phyloP scores from a whole-genome alignment of 1,140 invertebrate genomes.

The Zelostemma sp. region DNA sequence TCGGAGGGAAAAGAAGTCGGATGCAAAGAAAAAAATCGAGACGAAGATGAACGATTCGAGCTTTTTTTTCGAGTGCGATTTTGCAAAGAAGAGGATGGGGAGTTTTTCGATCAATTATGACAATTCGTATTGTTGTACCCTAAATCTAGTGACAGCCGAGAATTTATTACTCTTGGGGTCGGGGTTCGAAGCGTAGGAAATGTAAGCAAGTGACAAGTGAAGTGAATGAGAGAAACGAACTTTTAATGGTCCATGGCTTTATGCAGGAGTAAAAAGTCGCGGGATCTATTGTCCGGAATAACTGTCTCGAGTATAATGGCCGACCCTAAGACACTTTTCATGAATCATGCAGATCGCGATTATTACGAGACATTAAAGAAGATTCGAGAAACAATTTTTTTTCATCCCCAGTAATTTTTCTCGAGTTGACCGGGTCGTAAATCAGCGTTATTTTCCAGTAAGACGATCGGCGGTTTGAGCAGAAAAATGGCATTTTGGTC shows the following conservation, averaged over 20 bases:
- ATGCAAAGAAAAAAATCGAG: not conserved
- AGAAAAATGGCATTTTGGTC: too few relatives aligned
- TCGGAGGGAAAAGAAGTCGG: not conserved
- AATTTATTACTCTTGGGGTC: conserved; percentile 8
- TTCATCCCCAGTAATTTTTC: too few relatives aligned
- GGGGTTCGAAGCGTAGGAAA: conserved; percentile 6
- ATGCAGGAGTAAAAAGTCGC: conserved; percentile 1
- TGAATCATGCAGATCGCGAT: not conserved
- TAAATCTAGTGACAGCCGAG: not conserved
- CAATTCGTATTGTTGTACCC: not conserved
- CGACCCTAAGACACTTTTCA: not conserved
- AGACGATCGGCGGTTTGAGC: too few relatives aligned
- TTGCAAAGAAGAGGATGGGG: not conserved
- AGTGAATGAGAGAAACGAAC: conserved; percentile 7
- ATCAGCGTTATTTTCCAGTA: too few relatives aligned
- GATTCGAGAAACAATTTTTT: too few relatives aligned
- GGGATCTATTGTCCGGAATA: conserved; percentile 10
- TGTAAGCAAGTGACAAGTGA: conserved; percentile 7
- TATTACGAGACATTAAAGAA: too few relatives aligned
- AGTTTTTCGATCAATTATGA: not conserved
- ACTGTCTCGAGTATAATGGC: not conserved
- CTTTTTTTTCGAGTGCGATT: not conserved
- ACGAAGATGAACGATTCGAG: not conserved
- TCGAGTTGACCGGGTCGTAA: too few relatives aligned
- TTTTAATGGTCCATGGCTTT: conserved; percentile 20